Evolutionary conservation across 2,888 invertebrate species (phyloP).

Genomic region (Lepidochrysops patricia): DNA sequence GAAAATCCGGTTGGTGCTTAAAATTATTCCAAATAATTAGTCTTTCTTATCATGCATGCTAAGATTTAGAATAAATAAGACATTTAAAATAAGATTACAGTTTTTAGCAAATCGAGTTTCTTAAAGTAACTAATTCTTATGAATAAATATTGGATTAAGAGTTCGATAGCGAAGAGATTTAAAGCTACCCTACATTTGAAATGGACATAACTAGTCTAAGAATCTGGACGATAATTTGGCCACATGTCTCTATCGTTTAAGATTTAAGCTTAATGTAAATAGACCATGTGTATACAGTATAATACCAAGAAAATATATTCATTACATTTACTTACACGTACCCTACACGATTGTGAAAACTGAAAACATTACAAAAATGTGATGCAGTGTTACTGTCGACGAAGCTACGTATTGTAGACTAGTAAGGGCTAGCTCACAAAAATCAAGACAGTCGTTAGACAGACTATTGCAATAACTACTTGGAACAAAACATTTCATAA

Average conservation of each 20-base stretch:
- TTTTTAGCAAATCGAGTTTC: not conserved
- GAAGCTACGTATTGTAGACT: not conserved
- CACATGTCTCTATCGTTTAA: conserved; percentile 45
- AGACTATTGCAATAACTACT: too few species aligned
- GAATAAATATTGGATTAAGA: not conserved
- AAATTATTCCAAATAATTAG: not conserved
- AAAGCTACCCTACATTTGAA: conserved; percentile 11
- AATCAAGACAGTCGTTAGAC: too few species aligned
- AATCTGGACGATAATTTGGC: conserved; percentile 70
- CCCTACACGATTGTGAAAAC: conserved; percentile 17
- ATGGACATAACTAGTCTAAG: conserved; percentile 31
- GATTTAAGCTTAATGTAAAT: conserved; percentile 22
- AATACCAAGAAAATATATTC: conserved; percentile 30
- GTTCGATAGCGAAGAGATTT: not conserved
- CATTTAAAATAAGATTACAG: not conserved
- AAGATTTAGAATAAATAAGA: not conserved
- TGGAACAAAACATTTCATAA: too few species aligned
- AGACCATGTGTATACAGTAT: conserved; percentile 21
- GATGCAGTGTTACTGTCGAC: not conserved
- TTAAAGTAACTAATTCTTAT: not conserved
- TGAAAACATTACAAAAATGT: conserved; percentile 20
- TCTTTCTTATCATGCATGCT: not conserved
- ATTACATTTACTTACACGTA: conserved; percentile 20
- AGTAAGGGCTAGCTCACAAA: not conserved
- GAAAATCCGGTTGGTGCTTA: not conserved